These are phyloP conservation scores for Acipenser oxyrinchus DNA, from an alignment of 2,797 vertebrate species.

Conservation along the genomic window DNA sequence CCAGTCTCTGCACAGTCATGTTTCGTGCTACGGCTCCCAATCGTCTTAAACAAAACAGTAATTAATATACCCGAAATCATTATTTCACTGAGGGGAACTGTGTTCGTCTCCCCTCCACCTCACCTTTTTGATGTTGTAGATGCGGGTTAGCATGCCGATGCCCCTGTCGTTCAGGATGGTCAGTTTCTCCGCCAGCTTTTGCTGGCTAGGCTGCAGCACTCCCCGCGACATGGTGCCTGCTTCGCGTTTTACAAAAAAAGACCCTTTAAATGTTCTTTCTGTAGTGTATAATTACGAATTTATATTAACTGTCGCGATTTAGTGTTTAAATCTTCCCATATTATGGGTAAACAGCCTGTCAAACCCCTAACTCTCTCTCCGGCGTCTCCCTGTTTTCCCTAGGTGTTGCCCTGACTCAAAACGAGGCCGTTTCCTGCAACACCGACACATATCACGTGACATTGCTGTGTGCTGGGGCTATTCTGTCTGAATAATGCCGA, in stretches of 20 bases:
- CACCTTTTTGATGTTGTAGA: slow-evolving; percentile 97
- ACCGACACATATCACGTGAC: slow-evolving; percentile 35
- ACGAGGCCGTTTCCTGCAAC: slow-evolving; percentile 46
- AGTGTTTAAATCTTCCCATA: slow-evolving; percentile 45
- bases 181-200: slow-evolving; percentile 96
- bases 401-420: slow-evolving; percentile 59
- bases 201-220: slow-evolving; percentile 90
- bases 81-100: no score
- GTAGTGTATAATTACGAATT: slow-evolving; percentile 19
- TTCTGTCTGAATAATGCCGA: no score
- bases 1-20: slow-evolving; percentile 15
- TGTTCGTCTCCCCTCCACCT: slow-evolving; percentile 29
- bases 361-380: slow-evolving; percentile 47
- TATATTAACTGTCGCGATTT: slow-evolving; percentile 9
- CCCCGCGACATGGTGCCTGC: slow-evolving; percentile 20
- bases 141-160: slow-evolving; percentile 28
- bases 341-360: slow-evolving; percentile 33
- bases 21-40: slow-evolving; percentile 9
- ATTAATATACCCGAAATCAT: no score
- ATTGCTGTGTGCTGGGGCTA: no score
- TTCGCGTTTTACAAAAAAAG: slow-evolving; percentile 19
- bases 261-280: slow-evolving; percentile 22
- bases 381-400: slow-evolving; percentile 40
- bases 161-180: slow-evolving; percentile 83
- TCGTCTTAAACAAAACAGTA: background rate